phyloP scores from a whole-genome alignment of 2,888 invertebrate species.

The Tricholauxania praeusta region DNA sequence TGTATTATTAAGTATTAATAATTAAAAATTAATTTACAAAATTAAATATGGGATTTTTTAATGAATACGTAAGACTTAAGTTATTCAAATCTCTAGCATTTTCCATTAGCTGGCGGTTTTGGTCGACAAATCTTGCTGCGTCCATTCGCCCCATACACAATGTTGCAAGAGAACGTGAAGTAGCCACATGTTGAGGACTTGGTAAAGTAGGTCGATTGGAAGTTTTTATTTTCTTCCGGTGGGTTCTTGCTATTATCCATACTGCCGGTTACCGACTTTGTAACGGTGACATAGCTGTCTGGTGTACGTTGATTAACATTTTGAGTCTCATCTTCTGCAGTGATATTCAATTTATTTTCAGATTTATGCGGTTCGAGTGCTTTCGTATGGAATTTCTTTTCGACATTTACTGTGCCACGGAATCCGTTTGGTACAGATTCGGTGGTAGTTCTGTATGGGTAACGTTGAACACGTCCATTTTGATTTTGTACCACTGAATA shows the following conservation, averaged over 20 bases:
- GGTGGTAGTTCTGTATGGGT: constrained; percentile 57
- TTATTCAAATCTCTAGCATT: constrained; percentile 67
- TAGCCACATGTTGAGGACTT: constrained; percentile 90
- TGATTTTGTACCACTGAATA: constrained; percentile 64
- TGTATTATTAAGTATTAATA: constrained; percentile 5
- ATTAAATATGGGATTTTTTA: constrained; percentile 8
- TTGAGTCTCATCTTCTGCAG: constrained; percentile 54
- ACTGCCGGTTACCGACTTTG: constrained; percentile 83
- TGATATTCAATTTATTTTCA: constrained; percentile 56
- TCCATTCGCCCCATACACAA: constrained; percentile 81
- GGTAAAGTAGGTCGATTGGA: constrained; percentile 84
- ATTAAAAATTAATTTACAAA: constrained; percentile 19
- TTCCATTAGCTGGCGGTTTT: constrained; percentile 81
- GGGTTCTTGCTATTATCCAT: constrained; percentile 74
- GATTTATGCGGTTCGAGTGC: constrained; percentile 57
- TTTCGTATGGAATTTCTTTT: constrained; percentile 66
- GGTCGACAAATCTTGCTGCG: constrained; percentile 86
- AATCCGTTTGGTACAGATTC: constrained; percentile 66
- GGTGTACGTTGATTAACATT: constrained; percentile 67
- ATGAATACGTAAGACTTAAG: background rate
- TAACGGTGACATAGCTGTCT: constrained; percentile 81
- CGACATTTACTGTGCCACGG: constrained; percentile 66
- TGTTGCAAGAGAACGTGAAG: constrained; percentile 87
- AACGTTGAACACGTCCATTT: constrained; percentile 60
- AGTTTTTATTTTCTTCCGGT: constrained; percentile 76